Evolutionary conservation across 2,113 vertebrate genomes (phyloP), one percentile per base, ranked within the genome.

Genomic region (Anolis carolinensis): DNA sequence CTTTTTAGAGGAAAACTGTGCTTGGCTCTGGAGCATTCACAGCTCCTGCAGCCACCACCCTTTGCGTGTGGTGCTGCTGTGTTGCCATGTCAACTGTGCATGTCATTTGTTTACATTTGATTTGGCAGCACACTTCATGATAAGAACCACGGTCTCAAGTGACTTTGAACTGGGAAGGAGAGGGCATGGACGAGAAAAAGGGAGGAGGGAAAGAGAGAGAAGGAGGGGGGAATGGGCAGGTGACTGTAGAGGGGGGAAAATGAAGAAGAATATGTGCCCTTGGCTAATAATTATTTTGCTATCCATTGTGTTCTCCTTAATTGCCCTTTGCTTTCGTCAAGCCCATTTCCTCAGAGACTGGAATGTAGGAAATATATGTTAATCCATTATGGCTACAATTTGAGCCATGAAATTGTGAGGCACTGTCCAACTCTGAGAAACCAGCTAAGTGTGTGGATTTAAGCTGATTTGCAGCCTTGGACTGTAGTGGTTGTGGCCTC

Each of bases 81-180:
- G 95, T 95, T 95, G 90, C 93, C 95, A 95, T 95, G 95, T 94
- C 93, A 95, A 95, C 95, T 92, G 91, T 95, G 94, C 93, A 94
- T 95, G 94, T 94, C 92, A 95, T 95, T 94, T 95, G 93, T 94
- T 95, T 95, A 95, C 93, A 91, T 95, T 93, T 93, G 93, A 95
- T 93, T 93, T 94, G 93, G 92, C 93, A 94, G 92, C 92, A 94
- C 88, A 92, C 93, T 94, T 93, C 88, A 92, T 85, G 95, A 95
- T 95, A 94, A 95, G 93, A 94, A 91, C 90, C 92, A 93, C 94
- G 93, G 93, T 93, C 95, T 95, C 93, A 2, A 75, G 91, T n/a
- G 59, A 91, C 90, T 95, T 92, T 94, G 93, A 91, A 92, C 89
- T 77, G 75, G 84, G 89, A 87, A 70, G n/a, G 34, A 32, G 39